A percentile compares a stretch with the other conserved stretches of the same genome.
Evolutionary conservation across 2,888 invertebrate genomes (phyloP).

Genomic region (Apantesis nais): DNA sequence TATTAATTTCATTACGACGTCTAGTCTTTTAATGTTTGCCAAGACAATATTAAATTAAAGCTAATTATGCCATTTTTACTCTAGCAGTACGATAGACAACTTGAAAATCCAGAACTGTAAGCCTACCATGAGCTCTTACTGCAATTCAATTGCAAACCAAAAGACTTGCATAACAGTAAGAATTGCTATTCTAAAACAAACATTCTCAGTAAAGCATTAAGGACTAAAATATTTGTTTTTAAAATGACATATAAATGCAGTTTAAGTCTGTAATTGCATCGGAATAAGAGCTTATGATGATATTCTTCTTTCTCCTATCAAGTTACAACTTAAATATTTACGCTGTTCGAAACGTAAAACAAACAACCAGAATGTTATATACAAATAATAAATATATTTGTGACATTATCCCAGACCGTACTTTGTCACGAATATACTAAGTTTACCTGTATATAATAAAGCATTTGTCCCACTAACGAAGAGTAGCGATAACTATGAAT

Average conservation of each 20-base stretch:
- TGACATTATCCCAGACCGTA: background rate
- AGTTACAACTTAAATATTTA: background rate
- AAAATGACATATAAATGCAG: too few relatives aligned
- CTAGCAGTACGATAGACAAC: background rate
- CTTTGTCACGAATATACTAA: background rate
- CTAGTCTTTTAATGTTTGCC: background rate
- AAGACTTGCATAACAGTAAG: too few relatives aligned
- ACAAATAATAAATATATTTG: background rate
- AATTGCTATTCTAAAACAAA: too few relatives aligned
- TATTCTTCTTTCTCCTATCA: background rate
- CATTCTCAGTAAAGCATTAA: too few relatives aligned
- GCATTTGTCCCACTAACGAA: background rate
- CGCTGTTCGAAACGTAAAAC: background rate
- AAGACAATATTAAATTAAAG: too few relatives aligned
- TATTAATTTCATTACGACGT: background rate
- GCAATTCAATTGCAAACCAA: too few relatives aligned
- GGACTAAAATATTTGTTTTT: too few relatives aligned
- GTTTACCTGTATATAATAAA: background rate
- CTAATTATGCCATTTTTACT: too few relatives aligned
- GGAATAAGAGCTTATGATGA: background rate
- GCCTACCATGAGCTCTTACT: too few relatives aligned
- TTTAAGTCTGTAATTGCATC: too few relatives aligned
- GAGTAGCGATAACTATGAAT: background rate
- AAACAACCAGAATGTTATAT: background rate
- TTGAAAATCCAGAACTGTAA: too few relatives aligned